phyloP scores from a whole-genome alignment of 2,888 invertebrate species.

The Dione juno region DNA sequence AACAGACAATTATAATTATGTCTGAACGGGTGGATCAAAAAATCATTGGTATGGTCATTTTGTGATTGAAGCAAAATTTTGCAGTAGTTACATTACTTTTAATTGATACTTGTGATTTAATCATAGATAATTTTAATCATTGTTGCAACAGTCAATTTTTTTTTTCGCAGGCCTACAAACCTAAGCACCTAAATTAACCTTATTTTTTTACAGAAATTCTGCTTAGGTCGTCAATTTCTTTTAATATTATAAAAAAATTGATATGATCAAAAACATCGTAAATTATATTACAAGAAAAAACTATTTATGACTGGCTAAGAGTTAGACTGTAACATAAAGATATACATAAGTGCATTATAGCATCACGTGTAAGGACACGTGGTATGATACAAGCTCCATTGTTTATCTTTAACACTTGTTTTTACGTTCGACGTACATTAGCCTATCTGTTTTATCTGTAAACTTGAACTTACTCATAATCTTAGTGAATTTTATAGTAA shows the following conservation, averaged over 20 bases:
- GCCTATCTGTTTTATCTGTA: conserved; percentile 17
- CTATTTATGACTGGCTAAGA: background rate
- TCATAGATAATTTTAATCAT: too few relatives aligned
- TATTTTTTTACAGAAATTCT: too few relatives aligned
- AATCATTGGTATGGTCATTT: too few relatives aligned
- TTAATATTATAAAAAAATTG: too few relatives aligned
- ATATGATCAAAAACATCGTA: background rate
- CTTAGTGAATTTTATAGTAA: conserved; percentile 9
- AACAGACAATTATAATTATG: background rate
- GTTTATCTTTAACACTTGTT: conserved; percentile 20
- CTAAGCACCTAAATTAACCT: too few relatives aligned
- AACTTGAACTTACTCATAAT: conserved; percentile 9
- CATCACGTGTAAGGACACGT: conserved; percentile 15
- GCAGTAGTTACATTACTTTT: too few relatives aligned
- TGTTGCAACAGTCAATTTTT: too few relatives aligned
- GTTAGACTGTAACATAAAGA: background rate
- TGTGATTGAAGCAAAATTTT: too few relatives aligned
- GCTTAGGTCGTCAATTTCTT: too few relatives aligned
- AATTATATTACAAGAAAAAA: background rate
- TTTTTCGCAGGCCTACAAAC: too few relatives aligned
- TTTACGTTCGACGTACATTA: conserved; percentile 18
- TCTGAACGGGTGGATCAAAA: background rate
- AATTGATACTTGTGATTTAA: too few relatives aligned
- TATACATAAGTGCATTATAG: conserved; percentile 7
- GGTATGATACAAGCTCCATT: conserved; percentile 29